Evolutionary conservation across 2,113 vertebrate genomes (phyloP).

Genomic region (Cettia cetti): DNA sequence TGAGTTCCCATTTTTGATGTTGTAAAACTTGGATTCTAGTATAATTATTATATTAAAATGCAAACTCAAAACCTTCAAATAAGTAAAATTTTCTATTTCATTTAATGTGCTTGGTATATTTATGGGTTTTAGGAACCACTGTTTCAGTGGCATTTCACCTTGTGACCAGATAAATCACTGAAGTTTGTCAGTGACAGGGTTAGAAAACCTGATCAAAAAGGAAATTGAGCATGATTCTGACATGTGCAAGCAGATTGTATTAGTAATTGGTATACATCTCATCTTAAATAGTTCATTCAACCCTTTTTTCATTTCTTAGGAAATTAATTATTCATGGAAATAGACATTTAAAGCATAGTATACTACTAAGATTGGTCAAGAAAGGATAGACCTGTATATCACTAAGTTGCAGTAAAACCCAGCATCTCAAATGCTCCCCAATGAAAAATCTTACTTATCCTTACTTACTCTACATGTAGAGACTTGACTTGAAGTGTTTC

Average conservation of each 20-base stretch:
- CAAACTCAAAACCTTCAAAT: not conserved
- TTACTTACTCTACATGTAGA: not conserved
- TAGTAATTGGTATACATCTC: not conserved
- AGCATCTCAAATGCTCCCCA: not conserved
- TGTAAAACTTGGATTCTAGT: not conserved
- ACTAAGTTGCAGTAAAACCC: not conserved
- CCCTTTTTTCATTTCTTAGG: accelerated
- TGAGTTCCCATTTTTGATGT: not conserved
- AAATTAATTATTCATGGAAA: not conserved
- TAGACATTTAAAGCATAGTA: not conserved
- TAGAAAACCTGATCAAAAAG: not conserved
- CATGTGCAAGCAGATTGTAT: not conserved
- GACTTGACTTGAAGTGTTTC: not conserved
- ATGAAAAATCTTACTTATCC: not conserved
- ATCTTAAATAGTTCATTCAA: not conserved
- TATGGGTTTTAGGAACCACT: not conserved
- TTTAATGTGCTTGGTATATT: not conserved
- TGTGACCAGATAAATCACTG: not conserved
- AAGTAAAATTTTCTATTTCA: not conserved
- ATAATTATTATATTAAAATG: not conserved
- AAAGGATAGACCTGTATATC: not conserved
- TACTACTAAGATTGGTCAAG: not conserved
- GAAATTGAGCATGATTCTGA: not conserved
- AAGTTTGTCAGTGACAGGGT: not conserved
- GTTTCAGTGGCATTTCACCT: not conserved